Base-by-base conservation (phyloP, 2,113 vertebrate genomes). In the Siphamia tubifer region DNA sequence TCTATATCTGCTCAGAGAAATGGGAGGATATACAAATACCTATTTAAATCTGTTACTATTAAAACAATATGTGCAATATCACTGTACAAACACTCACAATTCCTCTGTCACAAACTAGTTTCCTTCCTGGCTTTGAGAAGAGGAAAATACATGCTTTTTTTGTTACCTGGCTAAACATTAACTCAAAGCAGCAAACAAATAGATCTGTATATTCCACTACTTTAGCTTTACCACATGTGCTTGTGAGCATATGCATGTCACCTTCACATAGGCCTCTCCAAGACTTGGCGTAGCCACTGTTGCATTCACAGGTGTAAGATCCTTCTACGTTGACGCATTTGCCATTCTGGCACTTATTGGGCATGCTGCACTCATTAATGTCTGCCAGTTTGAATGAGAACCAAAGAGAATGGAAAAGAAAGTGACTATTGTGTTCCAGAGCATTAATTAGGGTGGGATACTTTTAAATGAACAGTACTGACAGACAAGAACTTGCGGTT, bases 271-370 rank as follows among this genome's bases (percentile, higher is more conserved):
- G 87, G 77, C 92, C 95, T 80, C 90, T 92, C 77, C 71, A 77
- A 39, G 92, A 88, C 90, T 93, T 88, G 84, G 87, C 51, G 54
- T 94, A 97, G 71, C 96, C 96, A 7, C 40, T 80, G 55, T 89
- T 91, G 87, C 96, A 98, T 77, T 95, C 90, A 58, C 96, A 98
- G 82, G 40, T 90, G 87, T 95, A 98, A 1, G 96, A 97, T 32
- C 96, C 96, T 0, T 93, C 94, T 0, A 93, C 95, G 91, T 98
- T 98, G 88, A 94, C 79, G 74, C 96, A 98, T 1, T 7, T 79
- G 6, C 95, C 94, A n/a, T 91, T 88, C n/a, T 11, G 86, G 84
- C 96, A 98, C 73, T 90, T 77, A 31, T 78, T 93, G 17, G 93
- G 90, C 86, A 94, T 93, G 74, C 91, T 91, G 88, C 96, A 98